Base-by-base conservation (phyloP, 1,140 invertebrate genomes). In the Drosophila arizonae region DNA sequence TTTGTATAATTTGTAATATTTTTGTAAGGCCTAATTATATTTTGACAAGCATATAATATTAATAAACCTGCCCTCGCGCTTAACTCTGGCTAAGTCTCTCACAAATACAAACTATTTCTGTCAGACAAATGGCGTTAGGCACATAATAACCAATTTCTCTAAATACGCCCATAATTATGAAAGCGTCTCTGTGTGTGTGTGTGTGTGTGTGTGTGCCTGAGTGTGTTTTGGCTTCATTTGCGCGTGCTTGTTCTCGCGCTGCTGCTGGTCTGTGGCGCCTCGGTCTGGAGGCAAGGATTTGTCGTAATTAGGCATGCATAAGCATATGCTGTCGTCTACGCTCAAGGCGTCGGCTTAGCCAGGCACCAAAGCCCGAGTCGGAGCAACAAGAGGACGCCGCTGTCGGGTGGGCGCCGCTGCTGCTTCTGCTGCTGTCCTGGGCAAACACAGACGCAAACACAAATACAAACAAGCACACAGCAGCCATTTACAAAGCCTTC, bases 141-240 rank as follows among this genome's bases (percentile, higher is more conserved):
- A 89, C 85, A 89, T 89, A 89, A 89, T 89, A 89, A 89, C 85
- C 85, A 89, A 89, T 89, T 89, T 89, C 80, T 80, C 81, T 78
- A 81, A 89, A 89, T 89, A 89, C 85, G 72, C 45, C 71, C 85
- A 89, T 89, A 89, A 89, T 89, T 89, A 89, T 89, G 86, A 89
- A 79, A 77, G 80, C 46, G 36, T 39, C 50, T 57, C 36, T 28
- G n/a, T 28, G 43, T 13, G 26, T 45, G 6, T 45, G 62, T 68
- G 66, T 63, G 54, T 54, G 39, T 55, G 48, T 60, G 51, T 63
- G 43, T 56, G 55, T 55, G 63, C 21, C 21, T 1, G 21, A 24
- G 21, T 50, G 76, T 65, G 55, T 70, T 71, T 30, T 70, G 45
- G 74, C 84, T 79, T 88, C 84, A 87, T 87, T 87, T 87, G 70